Evolutionary conservation across 2,113 vertebrate species (phyloP).

Genomic region (Petroica traversi): DNA sequence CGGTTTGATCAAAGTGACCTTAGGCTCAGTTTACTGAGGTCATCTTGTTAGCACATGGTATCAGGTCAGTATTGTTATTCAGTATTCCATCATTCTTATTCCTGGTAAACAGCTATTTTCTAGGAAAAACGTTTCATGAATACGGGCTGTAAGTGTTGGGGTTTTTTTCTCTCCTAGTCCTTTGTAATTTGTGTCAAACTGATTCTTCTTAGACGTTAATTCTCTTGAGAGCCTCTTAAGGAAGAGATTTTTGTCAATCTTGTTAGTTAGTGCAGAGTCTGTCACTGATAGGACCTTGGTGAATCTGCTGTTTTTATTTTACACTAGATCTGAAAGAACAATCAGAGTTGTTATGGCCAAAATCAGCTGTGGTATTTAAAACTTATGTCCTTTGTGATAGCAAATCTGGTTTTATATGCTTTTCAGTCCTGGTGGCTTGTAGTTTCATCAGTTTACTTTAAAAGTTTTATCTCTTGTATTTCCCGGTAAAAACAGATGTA

Average conservation of each 20-base stretch:
- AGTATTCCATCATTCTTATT: neutral
- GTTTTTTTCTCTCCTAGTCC: too few relatives aligned
- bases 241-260: neutral
- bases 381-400: neutral
- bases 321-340: neutral
- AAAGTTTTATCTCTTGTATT: neutral
- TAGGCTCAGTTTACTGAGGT: neutral
- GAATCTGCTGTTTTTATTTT: neutral
- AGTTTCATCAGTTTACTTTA: neutral
- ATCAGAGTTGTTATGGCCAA: neutral
- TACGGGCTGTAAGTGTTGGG: neutral
- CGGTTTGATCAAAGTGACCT: neutral
- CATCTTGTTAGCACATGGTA: neutral
- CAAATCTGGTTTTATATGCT: neutral
- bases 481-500: neutral
- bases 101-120: neutral
- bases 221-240: neutral
- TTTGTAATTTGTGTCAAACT: neutral
- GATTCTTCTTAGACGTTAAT: neutral
- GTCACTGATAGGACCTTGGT: neutral
- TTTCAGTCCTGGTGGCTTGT: neutral
- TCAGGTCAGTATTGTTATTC: neutral
- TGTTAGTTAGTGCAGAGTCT: neutral
- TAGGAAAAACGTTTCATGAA: neutral
- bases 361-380: neutral